Percentiles rank a stretch among this genome's conserved stretches.
Evolutionary conservation across 2,797 vertebrate genomes (phyloP).

Genomic region (Myotis planiceps): DNA sequence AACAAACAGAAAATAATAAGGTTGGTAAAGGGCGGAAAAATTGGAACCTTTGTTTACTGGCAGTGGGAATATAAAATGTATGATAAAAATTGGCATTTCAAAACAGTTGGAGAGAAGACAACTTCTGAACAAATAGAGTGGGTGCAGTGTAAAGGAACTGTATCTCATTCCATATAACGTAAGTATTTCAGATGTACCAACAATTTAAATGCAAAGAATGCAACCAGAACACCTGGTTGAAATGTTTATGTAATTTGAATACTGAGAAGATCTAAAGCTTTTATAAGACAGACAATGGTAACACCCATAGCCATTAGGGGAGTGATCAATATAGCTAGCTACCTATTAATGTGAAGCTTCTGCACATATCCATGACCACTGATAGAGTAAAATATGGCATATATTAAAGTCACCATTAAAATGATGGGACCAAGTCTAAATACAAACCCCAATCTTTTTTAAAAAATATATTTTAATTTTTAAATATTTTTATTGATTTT

Average conservation of each 20-base stretch:
- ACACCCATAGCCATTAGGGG: not conserved
- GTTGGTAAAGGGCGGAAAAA: not conserved
- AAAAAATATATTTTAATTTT: too few relatives aligned
- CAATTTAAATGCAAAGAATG: not conserved
- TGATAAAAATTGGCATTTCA: not conserved
- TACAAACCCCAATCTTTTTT: not conserved
- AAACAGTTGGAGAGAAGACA: not conserved
- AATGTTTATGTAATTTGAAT: not conserved
- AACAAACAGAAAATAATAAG: not conserved
- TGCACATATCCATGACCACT: not conserved
- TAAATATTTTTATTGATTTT: too few relatives aligned
- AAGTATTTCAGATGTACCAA: constrained; percentile 3
- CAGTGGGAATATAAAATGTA: not conserved
- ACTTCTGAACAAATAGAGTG: not conserved
- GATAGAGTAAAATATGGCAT: not conserved
- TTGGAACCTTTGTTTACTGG: not conserved
- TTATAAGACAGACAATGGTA: not conserved
- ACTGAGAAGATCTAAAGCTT: not conserved
- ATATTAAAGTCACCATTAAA: not conserved
- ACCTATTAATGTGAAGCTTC: not conserved
- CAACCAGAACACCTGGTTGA: not conserved
- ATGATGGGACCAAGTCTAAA: not conserved
- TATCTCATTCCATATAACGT: not conserved
- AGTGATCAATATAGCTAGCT: not conserved
- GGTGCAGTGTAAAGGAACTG: not conserved